Conservation (phyloP, 2,797 vertebrate species). For the Orientallactaga sibirica region DNA sequence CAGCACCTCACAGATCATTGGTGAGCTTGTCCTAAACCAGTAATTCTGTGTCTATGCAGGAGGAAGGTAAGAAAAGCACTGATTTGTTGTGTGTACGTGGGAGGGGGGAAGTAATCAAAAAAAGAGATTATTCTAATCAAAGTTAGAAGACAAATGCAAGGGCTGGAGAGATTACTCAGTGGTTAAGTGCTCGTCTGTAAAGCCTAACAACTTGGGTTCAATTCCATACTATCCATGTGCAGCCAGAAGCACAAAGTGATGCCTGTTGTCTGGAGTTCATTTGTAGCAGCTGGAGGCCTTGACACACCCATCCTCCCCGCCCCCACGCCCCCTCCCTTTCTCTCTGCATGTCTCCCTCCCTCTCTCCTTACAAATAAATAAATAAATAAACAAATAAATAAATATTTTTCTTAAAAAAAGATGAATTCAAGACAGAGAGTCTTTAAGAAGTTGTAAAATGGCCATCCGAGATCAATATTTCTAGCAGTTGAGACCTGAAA, state of each 20-base stretch:
- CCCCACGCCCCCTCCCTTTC: too few relatives aligned
- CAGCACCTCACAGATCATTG: neutral
- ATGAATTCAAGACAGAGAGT: neutral
- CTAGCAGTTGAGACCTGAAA: constrained; percentile 52
- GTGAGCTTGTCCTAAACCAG: constrained; percentile 21
- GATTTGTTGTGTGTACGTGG: neutral
- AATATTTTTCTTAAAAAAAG: too few relatives aligned
- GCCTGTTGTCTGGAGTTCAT: too few relatives aligned
- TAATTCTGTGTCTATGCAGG: neutral
- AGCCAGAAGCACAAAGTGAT: too few relatives aligned
- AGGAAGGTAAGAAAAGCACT: neutral
- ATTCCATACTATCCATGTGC: too few relatives aligned
- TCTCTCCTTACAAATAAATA: neutral
- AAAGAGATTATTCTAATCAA: neutral
- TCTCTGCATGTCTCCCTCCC: too few relatives aligned
- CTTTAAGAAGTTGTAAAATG: constrained; percentile 51
- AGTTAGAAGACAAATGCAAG: constrained; percentile 49
- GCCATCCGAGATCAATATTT: constrained; percentile 29
- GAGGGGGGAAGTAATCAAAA: too few relatives aligned
- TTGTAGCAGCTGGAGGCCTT: too few relatives aligned
- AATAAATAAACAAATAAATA: too few relatives aligned
- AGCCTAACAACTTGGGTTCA: neutral
- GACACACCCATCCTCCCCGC: too few relatives aligned
- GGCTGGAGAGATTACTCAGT: too few relatives aligned
- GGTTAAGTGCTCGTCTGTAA: too few relatives aligned